Evolutionary conservation across 2,113 vertebrate species (phyloP).

Genomic region (Tichodroma muraria): DNA sequence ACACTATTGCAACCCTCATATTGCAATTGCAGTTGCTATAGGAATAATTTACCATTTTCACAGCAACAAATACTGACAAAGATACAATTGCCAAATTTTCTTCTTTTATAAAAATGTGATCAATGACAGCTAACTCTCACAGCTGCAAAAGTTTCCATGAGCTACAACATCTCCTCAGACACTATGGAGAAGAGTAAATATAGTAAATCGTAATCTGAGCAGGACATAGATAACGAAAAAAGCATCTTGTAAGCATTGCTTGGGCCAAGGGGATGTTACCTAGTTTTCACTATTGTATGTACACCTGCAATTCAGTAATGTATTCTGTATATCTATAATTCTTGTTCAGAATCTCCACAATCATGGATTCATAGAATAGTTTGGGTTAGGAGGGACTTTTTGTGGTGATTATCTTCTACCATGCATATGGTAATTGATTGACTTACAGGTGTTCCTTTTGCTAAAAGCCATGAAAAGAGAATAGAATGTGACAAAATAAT

Average conservation of each 20-base stretch:
- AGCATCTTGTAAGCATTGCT: background rate
- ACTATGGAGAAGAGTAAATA: background rate
- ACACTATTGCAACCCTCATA: background rate
- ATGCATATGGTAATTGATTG: accelerated
- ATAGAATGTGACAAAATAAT: background rate
- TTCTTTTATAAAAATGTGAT: background rate
- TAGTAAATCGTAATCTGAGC: background rate
- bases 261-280: background rate
- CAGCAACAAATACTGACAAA: background rate
- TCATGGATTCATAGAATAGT: background rate
- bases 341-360: background rate
- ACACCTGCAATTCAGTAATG: background rate
- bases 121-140: background rate
- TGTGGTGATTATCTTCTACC: background rate
- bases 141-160: background rate
- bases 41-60: background rate
- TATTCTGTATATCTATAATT: background rate
- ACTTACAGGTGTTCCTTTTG: background rate
- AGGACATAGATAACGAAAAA: background rate
- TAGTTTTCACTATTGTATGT: background rate
- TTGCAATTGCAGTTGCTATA: background rate
- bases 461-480: background rate
- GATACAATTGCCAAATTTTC: background rate
- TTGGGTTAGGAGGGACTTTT: background rate
- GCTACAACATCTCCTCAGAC: background rate